phyloP scores from a whole-genome alignment of 2,888 invertebrate genomes.

The Drymonia ruficornis region DNA sequence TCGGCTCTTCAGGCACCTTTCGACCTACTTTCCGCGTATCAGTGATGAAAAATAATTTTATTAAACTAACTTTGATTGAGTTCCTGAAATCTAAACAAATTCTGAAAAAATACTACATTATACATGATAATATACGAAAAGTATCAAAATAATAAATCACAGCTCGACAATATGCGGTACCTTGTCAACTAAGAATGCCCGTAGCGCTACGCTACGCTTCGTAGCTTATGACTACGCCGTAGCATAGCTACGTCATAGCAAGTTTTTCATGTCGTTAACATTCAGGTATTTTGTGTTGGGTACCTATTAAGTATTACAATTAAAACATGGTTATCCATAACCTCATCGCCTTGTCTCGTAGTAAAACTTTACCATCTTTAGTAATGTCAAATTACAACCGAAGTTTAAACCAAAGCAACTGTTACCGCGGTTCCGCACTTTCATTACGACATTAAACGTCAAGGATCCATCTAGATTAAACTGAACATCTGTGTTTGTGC shows the following conservation, averaged over 20 bases:
- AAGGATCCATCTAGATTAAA: conserved; percentile 29
- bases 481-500: conserved; percentile 33
- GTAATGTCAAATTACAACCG: neutral
- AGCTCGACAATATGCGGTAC: neutral
- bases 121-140: too few relatives aligned
- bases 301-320: too few relatives aligned
- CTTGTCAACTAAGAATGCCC: neutral
- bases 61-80: too few relatives aligned
- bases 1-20: too few relatives aligned
- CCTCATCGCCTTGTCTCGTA: neutral
- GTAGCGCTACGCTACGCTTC: neutral
- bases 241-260: neutral
- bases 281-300: too few relatives aligned
- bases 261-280: too few relatives aligned
- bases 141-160: neutral
- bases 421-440: conserved; percentile 3
- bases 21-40: too few relatives aligned
- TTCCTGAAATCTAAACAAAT: too few relatives aligned
- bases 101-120: too few relatives aligned
- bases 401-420: conserved; percentile 1
- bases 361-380: neutral
- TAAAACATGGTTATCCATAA: neutral
- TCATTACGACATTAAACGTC: conserved; percentile 24
- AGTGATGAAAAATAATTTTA: too few relatives aligned
- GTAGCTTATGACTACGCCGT: neutral